Conservation (phyloP, 2,888 invertebrate genomes). For the Campaea margaritaria region DNA sequence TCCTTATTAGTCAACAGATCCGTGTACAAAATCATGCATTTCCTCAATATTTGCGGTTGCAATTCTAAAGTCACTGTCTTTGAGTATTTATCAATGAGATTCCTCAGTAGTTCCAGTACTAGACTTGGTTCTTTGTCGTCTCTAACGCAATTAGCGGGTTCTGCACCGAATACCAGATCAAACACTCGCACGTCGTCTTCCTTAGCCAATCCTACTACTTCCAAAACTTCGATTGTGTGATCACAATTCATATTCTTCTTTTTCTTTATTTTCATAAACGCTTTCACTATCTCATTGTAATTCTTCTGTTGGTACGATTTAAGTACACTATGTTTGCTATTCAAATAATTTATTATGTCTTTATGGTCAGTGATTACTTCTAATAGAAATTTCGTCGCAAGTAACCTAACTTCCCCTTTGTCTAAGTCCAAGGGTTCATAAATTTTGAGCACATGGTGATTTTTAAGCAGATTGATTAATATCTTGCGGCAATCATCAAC, state of each 20-base stretch:
- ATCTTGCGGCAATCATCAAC: conserved; percentile 64
- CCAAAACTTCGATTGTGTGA: conserved; percentile 72
- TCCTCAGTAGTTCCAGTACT: conserved; percentile 79
- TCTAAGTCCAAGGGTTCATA: conserved; percentile 67
- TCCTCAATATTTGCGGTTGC: conserved; percentile 64
- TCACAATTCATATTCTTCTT: conserved; percentile 64
- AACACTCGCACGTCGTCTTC: conserved; percentile 76
- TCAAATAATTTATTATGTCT: conserved; percentile 65
- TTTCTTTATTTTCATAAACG: conserved; percentile 77
- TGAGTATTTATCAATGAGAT: conserved; percentile 78
- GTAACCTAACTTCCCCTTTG: conserved; percentile 57
- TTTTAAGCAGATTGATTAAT: conserved; percentile 66
- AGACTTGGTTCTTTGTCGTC: conserved; percentile 80
- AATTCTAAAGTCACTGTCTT: conserved; percentile 60
- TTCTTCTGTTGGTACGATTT: conserved; percentile 84
- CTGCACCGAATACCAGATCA: conserved; percentile 65
- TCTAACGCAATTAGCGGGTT: conserved; percentile 66
- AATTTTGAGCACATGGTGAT: conserved; percentile 70
- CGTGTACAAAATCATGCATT: conserved; percentile 73
- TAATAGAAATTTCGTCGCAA: conserved; percentile 69
- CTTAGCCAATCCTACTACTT: conserved; percentile 67
- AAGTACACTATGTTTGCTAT: conserved; percentile 66
- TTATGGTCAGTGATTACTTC: conserved; percentile 60
- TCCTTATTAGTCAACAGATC: conserved; percentile 72
- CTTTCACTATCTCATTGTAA: conserved; percentile 71